Conservation (phyloP, 2,888 invertebrate species). For the Lasioglossum marginatum region DNA sequence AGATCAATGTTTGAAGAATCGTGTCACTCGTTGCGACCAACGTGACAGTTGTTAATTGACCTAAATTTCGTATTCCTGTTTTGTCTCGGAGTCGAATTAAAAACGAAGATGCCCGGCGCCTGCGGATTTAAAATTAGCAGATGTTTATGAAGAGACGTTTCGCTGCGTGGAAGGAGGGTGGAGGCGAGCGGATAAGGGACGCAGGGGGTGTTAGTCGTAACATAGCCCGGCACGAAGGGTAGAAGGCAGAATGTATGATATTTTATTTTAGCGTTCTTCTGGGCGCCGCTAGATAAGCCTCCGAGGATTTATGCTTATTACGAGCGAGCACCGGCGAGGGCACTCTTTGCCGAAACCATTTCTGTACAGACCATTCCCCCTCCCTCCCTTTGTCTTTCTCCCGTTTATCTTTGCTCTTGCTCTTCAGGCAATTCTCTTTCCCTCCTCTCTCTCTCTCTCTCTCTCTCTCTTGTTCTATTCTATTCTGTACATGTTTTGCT, state of each 20-base stretch:
- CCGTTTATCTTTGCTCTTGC: slow-evolving; percentile 49
- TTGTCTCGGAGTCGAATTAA: neutral
- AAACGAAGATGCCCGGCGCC: neutral
- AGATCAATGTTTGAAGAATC: neutral
- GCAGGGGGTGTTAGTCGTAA: slow-evolving; percentile 62
- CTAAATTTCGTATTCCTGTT: neutral
- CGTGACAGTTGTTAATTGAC: slow-evolving; percentile 8
- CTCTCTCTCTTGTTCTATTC: slow-evolving; percentile 44
- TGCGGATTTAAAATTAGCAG: slow-evolving; percentile 12
- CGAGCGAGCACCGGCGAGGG: slow-evolving; percentile 76
- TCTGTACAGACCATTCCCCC: slow-evolving; percentile 67
- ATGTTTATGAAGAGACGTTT: slow-evolving; percentile 43
- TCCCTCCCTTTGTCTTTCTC: slow-evolving; percentile 53
- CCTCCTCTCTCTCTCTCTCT: slow-evolving; percentile 21
- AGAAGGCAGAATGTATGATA: slow-evolving; percentile 82
- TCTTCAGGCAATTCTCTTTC: slow-evolving; percentile 30
- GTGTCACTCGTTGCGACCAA: neutral
- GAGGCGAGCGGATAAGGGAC: slow-evolving; percentile 56
- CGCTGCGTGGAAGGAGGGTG: slow-evolving; percentile 41
- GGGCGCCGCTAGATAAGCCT: slow-evolving; percentile 83
- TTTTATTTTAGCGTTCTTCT: slow-evolving; percentile 84
- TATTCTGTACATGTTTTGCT: slow-evolving; percentile 22
- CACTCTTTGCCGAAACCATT: slow-evolving; percentile 78
- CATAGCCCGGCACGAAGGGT: slow-evolving; percentile 72
- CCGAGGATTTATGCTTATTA: slow-evolving; percentile 84